Evolutionary conservation across 1,140 invertebrate species (phyloP).

Genomic region (Scaptomyza pallida): DNA sequence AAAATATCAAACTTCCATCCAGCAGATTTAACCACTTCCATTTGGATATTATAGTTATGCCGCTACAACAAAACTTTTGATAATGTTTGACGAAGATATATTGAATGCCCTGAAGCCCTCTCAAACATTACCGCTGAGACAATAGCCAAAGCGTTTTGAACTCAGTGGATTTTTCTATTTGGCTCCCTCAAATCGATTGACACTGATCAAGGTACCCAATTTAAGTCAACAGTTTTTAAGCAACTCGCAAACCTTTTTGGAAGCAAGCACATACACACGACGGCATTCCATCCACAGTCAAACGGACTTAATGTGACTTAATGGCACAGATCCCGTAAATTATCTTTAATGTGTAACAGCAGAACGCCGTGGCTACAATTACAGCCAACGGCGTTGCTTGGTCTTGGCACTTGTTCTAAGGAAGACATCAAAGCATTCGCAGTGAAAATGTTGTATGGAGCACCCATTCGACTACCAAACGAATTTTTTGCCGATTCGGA

Average conservation of each 20-base stretch:
- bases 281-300: constrained; percentile 72
- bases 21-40: constrained; percentile 61
- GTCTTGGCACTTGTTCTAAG: too few relatives aligned
- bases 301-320: constrained; percentile 74
- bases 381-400: neutral
- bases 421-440: too few relatives aligned
- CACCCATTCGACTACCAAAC: neutral
- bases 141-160: constrained; percentile 62
- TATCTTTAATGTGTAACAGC: constrained; percentile 43
- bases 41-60: constrained; percentile 72
- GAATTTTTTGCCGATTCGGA: too few relatives aligned
- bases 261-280: too few relatives aligned
- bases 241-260: constrained; percentile 53
- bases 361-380: neutral
- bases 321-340: constrained; percentile 79
- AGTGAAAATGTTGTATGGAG: constrained; percentile 5
- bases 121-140: constrained; percentile 66
- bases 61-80: constrained; percentile 31
- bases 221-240: constrained; percentile 62
- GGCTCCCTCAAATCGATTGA: constrained; percentile 61
- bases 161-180: constrained; percentile 66
- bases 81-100: constrained; percentile 65
- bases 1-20: too few relatives aligned
- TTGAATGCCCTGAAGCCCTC: constrained; percentile 83
- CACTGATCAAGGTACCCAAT: constrained; percentile 78